phyloP scores from a whole-genome alignment of 2,888 invertebrate genomes.

The Morpho helenor region DNA sequence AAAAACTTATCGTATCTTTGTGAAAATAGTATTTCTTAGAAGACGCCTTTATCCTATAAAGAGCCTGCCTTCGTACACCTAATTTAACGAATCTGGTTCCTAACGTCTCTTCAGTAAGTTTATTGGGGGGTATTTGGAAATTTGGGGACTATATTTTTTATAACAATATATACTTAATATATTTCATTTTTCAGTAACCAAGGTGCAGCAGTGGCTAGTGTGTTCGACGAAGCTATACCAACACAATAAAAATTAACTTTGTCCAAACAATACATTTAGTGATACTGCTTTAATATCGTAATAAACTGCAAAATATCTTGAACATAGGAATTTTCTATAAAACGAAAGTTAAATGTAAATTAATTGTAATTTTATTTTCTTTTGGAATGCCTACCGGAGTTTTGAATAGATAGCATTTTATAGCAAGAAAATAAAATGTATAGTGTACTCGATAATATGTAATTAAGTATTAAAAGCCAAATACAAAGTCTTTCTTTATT shows the following conservation, averaged over 20 bases:
- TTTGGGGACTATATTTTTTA: no score
- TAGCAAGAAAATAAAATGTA: conserved; percentile 76
- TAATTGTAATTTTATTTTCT: conserved; percentile 69
- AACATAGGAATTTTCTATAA: conserved; percentile 77
- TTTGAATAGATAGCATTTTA: conserved; percentile 79
- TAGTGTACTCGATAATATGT: conserved; percentile 77
- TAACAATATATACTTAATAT: no score
- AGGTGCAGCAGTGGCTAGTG: conserved; percentile 45
- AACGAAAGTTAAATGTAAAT: conserved; percentile 67
- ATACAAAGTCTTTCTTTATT: conserved; percentile 42
- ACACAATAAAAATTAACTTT: conserved; percentile 65
- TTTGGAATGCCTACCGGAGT: conserved; percentile 76
- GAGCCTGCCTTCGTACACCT: no score
- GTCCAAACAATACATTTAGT: conserved; percentile 77
- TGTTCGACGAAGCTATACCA: conserved; percentile 54
- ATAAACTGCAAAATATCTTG: conserved; percentile 74
- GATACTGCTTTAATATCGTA: conserved; percentile 79
- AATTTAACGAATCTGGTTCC: no score
- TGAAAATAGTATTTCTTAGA: no score
- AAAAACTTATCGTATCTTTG: no score
- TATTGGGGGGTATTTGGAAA: no score
- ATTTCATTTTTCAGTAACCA: conserved; percentile 63
- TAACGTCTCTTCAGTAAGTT: no score
- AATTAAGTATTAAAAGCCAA: conserved; percentile 79
- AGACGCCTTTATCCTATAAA: no score